Base-by-base conservation (phyloP, 2,888 invertebrate species). In the Cryptops parisi region DNA sequence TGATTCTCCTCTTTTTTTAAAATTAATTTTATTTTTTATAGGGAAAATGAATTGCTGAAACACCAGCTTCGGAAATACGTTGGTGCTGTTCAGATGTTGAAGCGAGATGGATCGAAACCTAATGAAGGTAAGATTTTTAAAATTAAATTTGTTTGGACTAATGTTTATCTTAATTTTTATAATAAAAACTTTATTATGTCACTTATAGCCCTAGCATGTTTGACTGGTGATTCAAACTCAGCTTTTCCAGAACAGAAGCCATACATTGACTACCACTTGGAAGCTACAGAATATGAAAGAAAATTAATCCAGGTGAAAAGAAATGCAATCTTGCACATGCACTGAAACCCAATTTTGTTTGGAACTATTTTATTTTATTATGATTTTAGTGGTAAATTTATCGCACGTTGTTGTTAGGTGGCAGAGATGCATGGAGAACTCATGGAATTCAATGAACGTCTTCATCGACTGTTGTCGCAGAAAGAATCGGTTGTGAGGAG, bases 371-470 rank as follows among this genome's bases (percentile, higher is more conserved):
- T 43, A 26, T 39, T 49, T 22, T 2, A 52, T 46, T n/a, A n/a
- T 2, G 9, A 2, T 51, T 2, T 58, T 51, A 56, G n/a, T n/a
- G n/a, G n/a, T n/a, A n/a, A n/a, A n/a, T n/a, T n/a, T n/a, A n/a
- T n/a, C n/a, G n/a, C n/a, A n/a, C n/a, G 56, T 58, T n/a, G n/a
- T n/a, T n/a, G n/a, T 15, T 62, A 89, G 78, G 87, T 90, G 1
- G 89, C 90, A 2, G 87, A 90, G 71, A 91, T 91, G 90, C 90
- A 90, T 64, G 89, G 87, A 0, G 90, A 91, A 66, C 71, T 91
- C 50, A 87, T 90, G 84, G 89, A 90, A 68, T 87, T 90, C 63
- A 90, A 90, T 70, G 82, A 85, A 53, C 74, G 82, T 65, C 73
- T 91, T 56, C 87, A 86, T 64, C 74, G 78, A 59, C 75, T 80